These are phyloP conservation scores for Cantharis rustica DNA, from an alignment of 2,888 invertebrate species.

Conservation along the genomic window DNA sequence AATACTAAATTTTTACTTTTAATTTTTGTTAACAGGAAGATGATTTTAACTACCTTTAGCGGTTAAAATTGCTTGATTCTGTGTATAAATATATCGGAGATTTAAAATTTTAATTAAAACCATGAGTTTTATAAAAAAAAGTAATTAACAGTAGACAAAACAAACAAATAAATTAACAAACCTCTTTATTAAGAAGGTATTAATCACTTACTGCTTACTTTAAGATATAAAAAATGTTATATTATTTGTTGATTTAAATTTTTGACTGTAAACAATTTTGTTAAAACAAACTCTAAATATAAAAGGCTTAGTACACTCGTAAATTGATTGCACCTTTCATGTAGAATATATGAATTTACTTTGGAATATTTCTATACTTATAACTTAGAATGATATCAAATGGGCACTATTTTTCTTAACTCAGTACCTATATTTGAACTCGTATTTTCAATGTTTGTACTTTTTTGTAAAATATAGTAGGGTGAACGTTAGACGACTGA, in stretches of 20 bases:
- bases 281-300: neutral
- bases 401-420: constrained; percentile 13
- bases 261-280: neutral
- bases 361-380: neutral
- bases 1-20: too few species aligned
- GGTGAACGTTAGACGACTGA: constrained; percentile 4
- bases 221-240: too few species aligned
- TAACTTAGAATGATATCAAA: constrained; percentile 8
- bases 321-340: neutral
- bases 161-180: too few species aligned
- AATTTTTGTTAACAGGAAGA: too few species aligned
- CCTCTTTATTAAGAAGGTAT: too few species aligned
- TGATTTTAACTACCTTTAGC: too few species aligned
- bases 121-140: too few species aligned
- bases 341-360: neutral
- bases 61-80: neutral
- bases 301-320: neutral
- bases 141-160: too few species aligned
- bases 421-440: constrained; percentile 7
- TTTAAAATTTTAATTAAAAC: neutral
- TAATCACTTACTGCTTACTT: too few species aligned
- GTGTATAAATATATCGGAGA: too few species aligned
- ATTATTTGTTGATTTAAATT: too few species aligned
- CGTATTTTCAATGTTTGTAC: constrained; percentile 16
- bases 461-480: constrained; percentile 10